Evolutionary conservation across 2,113 vertebrate species (phyloP), one percentile per base, ranked within the genome.

Genomic region (Crotalus horridus): DNA sequence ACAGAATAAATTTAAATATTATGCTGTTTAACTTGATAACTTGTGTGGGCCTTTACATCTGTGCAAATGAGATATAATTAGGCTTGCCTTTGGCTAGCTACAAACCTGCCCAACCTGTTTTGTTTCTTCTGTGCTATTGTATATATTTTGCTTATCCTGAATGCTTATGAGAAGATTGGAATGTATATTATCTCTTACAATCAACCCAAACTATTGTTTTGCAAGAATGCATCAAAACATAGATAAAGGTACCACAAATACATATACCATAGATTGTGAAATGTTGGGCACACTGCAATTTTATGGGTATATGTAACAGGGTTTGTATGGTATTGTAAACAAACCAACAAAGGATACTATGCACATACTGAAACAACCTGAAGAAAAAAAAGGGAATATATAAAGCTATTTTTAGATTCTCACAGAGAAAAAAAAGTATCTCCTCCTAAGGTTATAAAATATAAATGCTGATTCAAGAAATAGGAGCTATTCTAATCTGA

Each of bases 51-150:
- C n/a, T 90, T 91, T 69, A 69, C 23, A 33, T 5, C 33, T 93
- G 74, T 48, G 43, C 39, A 89, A 51, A 92, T 89, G 64, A 89
- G 26, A 54, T 89, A 59, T 92, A 89, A 92, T 92, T 89, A 92
- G 61, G 87, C 39, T 92, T 92, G 92, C 64, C 43, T 81, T 17
- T 85, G 53, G 92, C 87, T 74, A 58, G 53, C 46, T 89, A 58
- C 51, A 89, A 89, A 92, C 92, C 54, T 85, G 87, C 43, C 26
- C 26, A 46, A 29, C 86, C 39, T 87, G 91, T 46, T 92, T 88
- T 89, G 33, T 20, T 56, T 13, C 87, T 74, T 43, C 15, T 61
- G 7, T 3, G 17, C 74, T 74, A 43, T 43, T 89, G 59, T 33
- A n/a, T 51, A 87, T 69, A 26, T 56, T 81, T n/a, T 89, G 51